Base-by-base conservation (phyloP, 2,888 invertebrate genomes). In the Callimorpha dominula region DNA sequence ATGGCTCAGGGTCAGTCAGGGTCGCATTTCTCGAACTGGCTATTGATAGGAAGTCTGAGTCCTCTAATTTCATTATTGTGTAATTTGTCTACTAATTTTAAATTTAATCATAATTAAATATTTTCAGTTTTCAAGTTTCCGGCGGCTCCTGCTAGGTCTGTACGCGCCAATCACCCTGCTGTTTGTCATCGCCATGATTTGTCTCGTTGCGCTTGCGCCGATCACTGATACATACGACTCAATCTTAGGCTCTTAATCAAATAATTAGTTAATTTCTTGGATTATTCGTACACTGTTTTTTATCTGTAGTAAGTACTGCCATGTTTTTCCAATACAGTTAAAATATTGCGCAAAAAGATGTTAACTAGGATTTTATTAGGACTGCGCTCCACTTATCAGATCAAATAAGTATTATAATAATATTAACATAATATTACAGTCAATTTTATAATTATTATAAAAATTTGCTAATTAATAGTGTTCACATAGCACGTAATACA, bases 101-200 rank as follows among this genome's bases (percentile, higher is more conserved):
- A 11, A 42, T 65, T 42, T 65, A 17, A 8, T 87, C 88, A 49
- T 49, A 49, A 31, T 50, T 14, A 50, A 15, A 15, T 91, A 76
- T 88, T 86, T 96, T 93, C 96, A 99, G 98, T 97, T 97, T 90
- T 96, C 97, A 4, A 96, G 96, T 69, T 97, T 98, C 92, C 96
- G 99, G 84, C 98, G 98, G 87, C 96, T 97, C 71, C 94, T 98
- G 70, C 96, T 99, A 64, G 97, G 96, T n/a, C 89, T 99, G 60
- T 99, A 99, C 91, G 96, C 97, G 60, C 94, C 98, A 0, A 96
- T 98, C 66, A 96, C 98, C 72, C 87, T 97, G 20, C 93, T 97
- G 40, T 96, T 99, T 83, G 96, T 97, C 0, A 95, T 97, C 15
- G 97, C 97, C 11, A 96, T 99, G 86, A 97, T 99, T 72, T 96